Evolutionary conservation across 2,888 invertebrate species (phyloP), one percentile per base, ranked within the genome.

Genomic region (Lysandra bellargus): DNA sequence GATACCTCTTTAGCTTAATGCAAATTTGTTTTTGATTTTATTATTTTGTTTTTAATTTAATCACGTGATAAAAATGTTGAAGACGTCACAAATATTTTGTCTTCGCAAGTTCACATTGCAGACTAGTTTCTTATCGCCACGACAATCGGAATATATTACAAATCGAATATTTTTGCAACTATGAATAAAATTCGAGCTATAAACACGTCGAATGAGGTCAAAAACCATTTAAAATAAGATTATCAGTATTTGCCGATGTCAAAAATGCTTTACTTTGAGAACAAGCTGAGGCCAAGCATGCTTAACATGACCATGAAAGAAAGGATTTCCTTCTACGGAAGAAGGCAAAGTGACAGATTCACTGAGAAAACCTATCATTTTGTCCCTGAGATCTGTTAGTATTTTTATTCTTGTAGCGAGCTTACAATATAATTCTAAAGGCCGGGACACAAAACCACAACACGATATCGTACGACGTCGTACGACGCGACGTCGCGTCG

Each of bases 81-180:
- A 69, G 64, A 69, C 61, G 14, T 12, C 9, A 30, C 12, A 69
- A 69, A 12, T 12, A 69, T 69, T n/a, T 69, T 69, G 12, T 37
- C 33, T 69, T 33, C 17, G 4, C 69, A 33, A 30, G 33, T 37
- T 69, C 69, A 33, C 30, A 69, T 33, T 69, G 33, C 4, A 69
- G 69, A 74, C 74, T n/a, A 7, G 74, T 74, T 76, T 57, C 30
- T 76, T 76, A 76, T 76, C 76, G 7, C 1, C 17, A 5, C 4
- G 53, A 33, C 57, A 33, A 76, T 76, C 76, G 53, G 76, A 76
- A 53, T 76, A 76, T 17, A 33, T 76, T 57, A 17, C 33, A 33
- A 17, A 12, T 57, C 23, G 76, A 33, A 76, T 76, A 76, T 57
- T 76, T 76, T 76, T 30, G 76, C 76, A 76, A 30, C 33, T 33